Conservation (phyloP, 2,113 vertebrate genomes). For the Takifugu flavidus region DNA sequence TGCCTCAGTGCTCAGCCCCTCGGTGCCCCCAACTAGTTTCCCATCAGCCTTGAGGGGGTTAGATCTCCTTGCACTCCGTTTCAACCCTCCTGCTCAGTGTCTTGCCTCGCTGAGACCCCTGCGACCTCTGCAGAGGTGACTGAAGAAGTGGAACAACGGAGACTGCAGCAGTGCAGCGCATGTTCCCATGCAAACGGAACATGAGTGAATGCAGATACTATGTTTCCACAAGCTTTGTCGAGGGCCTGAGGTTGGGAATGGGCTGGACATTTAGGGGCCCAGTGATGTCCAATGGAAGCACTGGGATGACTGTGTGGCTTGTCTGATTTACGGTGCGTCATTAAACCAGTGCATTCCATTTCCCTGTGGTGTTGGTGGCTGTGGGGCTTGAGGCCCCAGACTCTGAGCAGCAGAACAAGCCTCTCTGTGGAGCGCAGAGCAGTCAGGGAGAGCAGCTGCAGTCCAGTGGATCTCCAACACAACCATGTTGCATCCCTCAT, state of each 20-base stretch:
- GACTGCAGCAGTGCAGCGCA: constrained; percentile 25
- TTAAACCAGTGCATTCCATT: constrained; percentile 75
- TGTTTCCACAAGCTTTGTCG: constrained; percentile 52
- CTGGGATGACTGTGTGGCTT: constrained; percentile 59
- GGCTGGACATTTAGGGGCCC: constrained; percentile 50
- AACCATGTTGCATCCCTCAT: constrained; percentile 47
- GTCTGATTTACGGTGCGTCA: constrained; percentile 75
- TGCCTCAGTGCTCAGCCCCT: constrained; percentile 61
- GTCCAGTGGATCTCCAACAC: constrained; percentile 32
- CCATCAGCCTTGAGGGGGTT: constrained; percentile 68
- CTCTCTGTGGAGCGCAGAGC: constrained; percentile 50
- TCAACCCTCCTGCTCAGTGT: constrained; percentile 59
- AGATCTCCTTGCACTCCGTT: constrained; percentile 60
- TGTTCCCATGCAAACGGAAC: constrained; percentile 22
- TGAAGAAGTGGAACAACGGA: constrained; percentile 36
- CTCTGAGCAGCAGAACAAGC: constrained; percentile 49
- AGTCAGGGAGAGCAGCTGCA: constrained; percentile 59
- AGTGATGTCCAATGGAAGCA: constrained; percentile 59
- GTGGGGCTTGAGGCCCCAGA: constrained; percentile 63
- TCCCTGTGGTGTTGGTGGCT: constrained; percentile 71
- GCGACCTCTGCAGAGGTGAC: constrained; percentile 63
- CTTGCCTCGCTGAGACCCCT: constrained; percentile 48
- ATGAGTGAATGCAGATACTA: constrained; percentile 46
- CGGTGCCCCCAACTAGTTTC: constrained; percentile 63
- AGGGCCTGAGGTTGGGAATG: constrained; percentile 49